A percentile compares a stretch with the other conserved stretches of the same genome.
Conservation (phyloP, 2,797 vertebrate species). For the Notolabrus celidotus region DNA sequence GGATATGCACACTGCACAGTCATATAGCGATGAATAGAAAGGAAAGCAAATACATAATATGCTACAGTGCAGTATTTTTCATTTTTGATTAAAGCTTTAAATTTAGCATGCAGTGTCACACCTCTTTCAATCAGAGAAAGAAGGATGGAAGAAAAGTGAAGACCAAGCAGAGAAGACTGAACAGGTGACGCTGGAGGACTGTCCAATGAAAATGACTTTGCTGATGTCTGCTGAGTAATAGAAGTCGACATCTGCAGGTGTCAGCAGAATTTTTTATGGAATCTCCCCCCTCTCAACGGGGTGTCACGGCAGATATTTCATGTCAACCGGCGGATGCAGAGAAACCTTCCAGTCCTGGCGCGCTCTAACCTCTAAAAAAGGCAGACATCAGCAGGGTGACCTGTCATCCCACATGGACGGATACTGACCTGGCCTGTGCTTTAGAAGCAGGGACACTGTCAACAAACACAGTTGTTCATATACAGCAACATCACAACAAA, state of each 20-base stretch:
- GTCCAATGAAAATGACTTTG: slow-evolving; percentile 52
- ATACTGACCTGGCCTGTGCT: slow-evolving; percentile 26
- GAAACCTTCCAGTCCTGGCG: slow-evolving; percentile 56
- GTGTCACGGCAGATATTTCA: slow-evolving; percentile 80
- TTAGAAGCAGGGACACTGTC: slow-evolving; percentile 28
- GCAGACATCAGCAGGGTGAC: slow-evolving; percentile 74
- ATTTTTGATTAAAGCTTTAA: background rate
- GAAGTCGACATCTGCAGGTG: slow-evolving; percentile 64
- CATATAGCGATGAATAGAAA: background rate
- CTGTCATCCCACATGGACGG: slow-evolving; percentile 57
- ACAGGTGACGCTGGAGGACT: slow-evolving; percentile 29
- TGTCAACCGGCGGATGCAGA: slow-evolving; percentile 62
- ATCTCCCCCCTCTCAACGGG: slow-evolving; percentile 58
- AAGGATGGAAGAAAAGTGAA: background rate
- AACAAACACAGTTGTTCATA: slow-evolving; percentile 9
- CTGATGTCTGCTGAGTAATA: slow-evolving; percentile 74
- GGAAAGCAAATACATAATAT: background rate
- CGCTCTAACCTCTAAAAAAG: slow-evolving; percentile 72
- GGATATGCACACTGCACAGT: background rate
- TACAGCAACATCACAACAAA: background rate
- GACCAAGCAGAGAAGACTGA: slow-evolving; percentile 20
- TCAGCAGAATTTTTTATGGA: slow-evolving; percentile 82
- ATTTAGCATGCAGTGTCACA: background rate
- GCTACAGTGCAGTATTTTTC: background rate
- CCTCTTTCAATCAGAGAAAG: background rate